These are phyloP conservation scores for Erinaceus europaeus DNA, from an alignment of 2,113 vertebrate genomes.

Conservation along the genomic window DNA sequence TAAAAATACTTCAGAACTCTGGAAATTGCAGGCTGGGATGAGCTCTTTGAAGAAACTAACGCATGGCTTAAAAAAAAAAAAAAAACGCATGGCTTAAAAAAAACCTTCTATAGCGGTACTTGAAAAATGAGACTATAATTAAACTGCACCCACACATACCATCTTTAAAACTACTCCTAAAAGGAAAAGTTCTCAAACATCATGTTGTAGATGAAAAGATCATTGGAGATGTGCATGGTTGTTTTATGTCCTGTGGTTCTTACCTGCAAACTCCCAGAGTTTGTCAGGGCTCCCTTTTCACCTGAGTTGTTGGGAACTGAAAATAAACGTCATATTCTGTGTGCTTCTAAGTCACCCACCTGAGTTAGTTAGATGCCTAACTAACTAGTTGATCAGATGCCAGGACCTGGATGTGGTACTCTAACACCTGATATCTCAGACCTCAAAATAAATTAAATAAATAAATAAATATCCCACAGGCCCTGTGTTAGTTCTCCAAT, in stretches of 20 bases:
- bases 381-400: no score
- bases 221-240: neutral
- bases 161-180: constrained; percentile 53
- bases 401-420: no score
- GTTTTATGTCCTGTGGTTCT: neutral
- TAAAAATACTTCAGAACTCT: constrained; percentile 62
- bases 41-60: constrained; percentile 65
- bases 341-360: neutral
- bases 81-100: neutral
- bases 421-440: rapidly evolving
- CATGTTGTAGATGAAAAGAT: neutral
- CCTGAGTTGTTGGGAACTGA: neutral
- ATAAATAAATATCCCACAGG: no score
- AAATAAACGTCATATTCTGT: rapidly evolving
- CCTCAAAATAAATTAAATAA: no score
- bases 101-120: constrained; percentile 24
- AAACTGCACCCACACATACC: constrained; percentile 50
- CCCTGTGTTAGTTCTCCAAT: neutral
- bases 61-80: constrained; percentile 42
- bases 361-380: no score
- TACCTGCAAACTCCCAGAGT: neutral
- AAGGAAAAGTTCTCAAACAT: constrained; percentile 30
- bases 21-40: constrained; percentile 59
- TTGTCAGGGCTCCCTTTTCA: rapidly evolving
- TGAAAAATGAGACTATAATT: constrained; percentile 65